Conservation (phyloP, 2,113 vertebrate species). For the Natator depressus region DNA sequence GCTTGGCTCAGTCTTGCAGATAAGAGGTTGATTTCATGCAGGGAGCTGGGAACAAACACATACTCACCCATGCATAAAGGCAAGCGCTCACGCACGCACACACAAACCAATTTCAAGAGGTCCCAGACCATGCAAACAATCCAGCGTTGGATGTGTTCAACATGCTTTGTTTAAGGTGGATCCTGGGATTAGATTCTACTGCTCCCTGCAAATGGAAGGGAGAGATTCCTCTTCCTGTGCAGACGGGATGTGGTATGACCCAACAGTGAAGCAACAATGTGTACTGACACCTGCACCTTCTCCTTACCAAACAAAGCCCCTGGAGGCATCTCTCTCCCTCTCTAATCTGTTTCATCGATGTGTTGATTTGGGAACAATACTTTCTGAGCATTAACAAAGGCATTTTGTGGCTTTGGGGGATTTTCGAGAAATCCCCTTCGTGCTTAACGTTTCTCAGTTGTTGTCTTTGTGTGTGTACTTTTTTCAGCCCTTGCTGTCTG, state of each 20-base stretch:
- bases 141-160: fast-evolving
- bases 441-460: background rate
- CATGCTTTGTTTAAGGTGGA: background rate
- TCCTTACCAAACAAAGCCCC: background rate
- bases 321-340: background rate
- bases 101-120: background rate
- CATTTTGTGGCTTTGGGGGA: background rate
- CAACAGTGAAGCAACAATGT: background rate
- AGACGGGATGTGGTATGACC: background rate
- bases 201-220: background rate
- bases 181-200: fast-evolving
- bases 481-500: background rate
- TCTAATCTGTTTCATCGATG: background rate
- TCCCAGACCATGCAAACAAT: background rate
- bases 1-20: background rate
- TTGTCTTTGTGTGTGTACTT: background rate
- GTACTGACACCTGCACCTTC: fast-evolving
- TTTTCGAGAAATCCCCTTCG: background rate
- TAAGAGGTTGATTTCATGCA: background rate
- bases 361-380: background rate
- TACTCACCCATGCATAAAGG: background rate
- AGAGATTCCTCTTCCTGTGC: background rate
- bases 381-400: background rate
- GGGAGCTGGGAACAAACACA: fast-evolving
- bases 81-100: fast-evolving